Percentiles rank a stretch among this genome's conserved stretches.
phyloP scores from a whole-genome alignment of 1,140 invertebrate species.

The Tyrophagus putrescentiae region DNA sequence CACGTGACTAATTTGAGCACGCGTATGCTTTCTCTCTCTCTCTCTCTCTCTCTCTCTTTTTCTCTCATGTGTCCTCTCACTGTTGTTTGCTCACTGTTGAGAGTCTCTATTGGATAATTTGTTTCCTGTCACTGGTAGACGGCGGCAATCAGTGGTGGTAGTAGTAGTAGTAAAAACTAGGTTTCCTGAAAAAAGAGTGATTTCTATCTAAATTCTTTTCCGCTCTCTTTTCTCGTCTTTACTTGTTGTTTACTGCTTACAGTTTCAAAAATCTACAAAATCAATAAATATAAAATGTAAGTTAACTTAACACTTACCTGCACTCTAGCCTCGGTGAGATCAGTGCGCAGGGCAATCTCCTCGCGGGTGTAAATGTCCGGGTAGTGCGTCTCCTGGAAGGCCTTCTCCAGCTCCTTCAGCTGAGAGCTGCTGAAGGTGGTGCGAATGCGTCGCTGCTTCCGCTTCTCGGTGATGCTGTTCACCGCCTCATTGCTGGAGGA shows the following conservation, averaged over 20 bases:
- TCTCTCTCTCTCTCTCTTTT: neutral
- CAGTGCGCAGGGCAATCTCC: conserved; percentile 94
- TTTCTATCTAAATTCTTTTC: neutral
- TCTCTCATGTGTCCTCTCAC: neutral
- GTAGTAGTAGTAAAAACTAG: neutral
- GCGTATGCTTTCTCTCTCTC: neutral
- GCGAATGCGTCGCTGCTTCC: conserved; percentile 79
- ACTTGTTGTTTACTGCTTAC: neutral
- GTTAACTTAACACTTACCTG: conserved; percentile 51
- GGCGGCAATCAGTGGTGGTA: neutral
- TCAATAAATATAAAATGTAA: neutral
- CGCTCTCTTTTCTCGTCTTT: neutral
- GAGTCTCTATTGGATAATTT: neutral
- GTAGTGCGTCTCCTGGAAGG: conserved; percentile 91
- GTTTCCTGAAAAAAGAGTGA: neutral
- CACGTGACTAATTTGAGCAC: neutral
- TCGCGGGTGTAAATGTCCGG: conserved; percentile 98
- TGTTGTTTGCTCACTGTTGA: neutral
- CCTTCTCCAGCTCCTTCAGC: conserved; percentile 85
- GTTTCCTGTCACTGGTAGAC: neutral
- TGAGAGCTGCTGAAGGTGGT: conserved; percentile 94
- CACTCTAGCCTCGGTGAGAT: conserved; percentile 91
- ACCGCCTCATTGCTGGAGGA: conserved; percentile 51
- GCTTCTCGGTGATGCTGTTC: conserved; percentile 58
- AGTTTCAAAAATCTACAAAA: neutral